Evolutionary conservation across 1,140 invertebrate genomes (phyloP).

Genomic region (Calephelis nemesis): DNA sequence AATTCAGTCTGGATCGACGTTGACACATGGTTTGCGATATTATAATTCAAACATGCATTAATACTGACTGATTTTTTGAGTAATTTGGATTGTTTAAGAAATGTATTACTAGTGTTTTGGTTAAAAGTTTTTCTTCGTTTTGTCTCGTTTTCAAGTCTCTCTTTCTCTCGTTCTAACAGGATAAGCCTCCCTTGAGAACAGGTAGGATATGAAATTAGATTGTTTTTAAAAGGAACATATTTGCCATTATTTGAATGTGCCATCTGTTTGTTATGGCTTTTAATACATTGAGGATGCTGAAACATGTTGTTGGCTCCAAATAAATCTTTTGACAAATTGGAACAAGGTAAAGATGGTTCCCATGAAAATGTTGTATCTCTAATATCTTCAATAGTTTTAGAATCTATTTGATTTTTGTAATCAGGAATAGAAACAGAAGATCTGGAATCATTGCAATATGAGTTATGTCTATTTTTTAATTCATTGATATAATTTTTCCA

Average conservation of each 20-base stretch:
- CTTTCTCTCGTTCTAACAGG: conserved; percentile 37
- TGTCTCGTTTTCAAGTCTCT: conserved; percentile 11
- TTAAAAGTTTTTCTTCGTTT: background rate
- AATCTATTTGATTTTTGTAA: conserved; percentile 19
- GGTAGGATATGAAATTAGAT: conserved; percentile 42
- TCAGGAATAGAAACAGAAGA: background rate
- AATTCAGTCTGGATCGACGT: conserved; percentile 3
- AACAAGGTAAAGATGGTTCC: conserved; percentile 34
- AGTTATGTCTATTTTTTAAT: conserved; percentile 49
- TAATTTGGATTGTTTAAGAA: too few species aligned
- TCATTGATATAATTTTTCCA: conserved; percentile 63
- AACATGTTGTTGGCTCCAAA: conserved; percentile 27
- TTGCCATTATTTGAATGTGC: background rate
- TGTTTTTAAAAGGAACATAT: conserved; percentile 25
- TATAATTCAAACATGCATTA: background rate
- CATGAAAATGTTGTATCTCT: conserved; percentile 34
- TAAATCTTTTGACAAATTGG: conserved; percentile 40
- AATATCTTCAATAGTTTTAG: conserved; percentile 36
- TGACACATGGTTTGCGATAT: background rate
- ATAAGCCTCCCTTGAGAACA: conserved; percentile 43
- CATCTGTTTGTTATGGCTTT: conserved; percentile 3
- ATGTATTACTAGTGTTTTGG: too few species aligned
- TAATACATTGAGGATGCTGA: conserved; percentile 3
- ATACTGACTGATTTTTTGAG: too few species aligned
- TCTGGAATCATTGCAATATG: conserved; percentile 13